These are phyloP conservation scores for Hemithea aestivaria DNA, from an alignment of 2,888 invertebrate genomes.

Conservation along the genomic window DNA sequence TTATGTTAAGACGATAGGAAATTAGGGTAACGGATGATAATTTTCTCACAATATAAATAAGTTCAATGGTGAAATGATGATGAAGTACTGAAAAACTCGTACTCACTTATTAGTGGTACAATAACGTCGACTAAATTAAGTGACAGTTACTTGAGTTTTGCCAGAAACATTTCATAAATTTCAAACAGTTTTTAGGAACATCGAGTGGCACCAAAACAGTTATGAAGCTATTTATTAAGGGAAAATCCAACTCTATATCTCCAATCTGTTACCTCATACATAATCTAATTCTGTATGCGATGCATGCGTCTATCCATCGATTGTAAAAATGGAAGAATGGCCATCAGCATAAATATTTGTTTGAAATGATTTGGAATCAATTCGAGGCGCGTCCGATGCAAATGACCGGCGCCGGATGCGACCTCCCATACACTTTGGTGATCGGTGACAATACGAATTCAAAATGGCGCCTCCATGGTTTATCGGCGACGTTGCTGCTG, in stretches of 20 bases:
- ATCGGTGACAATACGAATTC: conserved; percentile 63
- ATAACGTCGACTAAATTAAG: too few relatives aligned
- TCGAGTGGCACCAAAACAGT: too few relatives aligned
- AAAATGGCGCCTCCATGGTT: conserved; percentile 71
- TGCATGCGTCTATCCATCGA: conserved; percentile 13
- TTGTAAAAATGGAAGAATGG: conserved; percentile 22
- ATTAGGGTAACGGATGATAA: too few relatives aligned
- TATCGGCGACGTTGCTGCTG: conserved; percentile 48
- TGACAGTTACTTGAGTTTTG: too few relatives aligned
- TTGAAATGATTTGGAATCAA: conserved; percentile 51
- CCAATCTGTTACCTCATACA: conserved; percentile 4
- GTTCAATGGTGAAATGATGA: too few relatives aligned
- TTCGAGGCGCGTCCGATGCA: conserved; percentile 69
- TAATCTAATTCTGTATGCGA: conserved; percentile 11
- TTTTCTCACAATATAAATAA: too few relatives aligned
- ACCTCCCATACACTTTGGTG: conserved; percentile 71
- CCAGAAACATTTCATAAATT: too few relatives aligned
- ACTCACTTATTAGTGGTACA: too few relatives aligned
- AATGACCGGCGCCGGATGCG: conserved; percentile 76
- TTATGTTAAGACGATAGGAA: too few relatives aligned
- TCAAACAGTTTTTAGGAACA: too few relatives aligned
- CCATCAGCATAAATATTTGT: conserved; percentile 30
- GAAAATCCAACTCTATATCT: background rate
- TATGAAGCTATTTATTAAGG: background rate
- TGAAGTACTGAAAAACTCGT: too few relatives aligned